These are phyloP conservation scores for Rallus crepitans DNA, from an alignment of 2,797 vertebrate genomes.

Conservation along the genomic window DNA sequence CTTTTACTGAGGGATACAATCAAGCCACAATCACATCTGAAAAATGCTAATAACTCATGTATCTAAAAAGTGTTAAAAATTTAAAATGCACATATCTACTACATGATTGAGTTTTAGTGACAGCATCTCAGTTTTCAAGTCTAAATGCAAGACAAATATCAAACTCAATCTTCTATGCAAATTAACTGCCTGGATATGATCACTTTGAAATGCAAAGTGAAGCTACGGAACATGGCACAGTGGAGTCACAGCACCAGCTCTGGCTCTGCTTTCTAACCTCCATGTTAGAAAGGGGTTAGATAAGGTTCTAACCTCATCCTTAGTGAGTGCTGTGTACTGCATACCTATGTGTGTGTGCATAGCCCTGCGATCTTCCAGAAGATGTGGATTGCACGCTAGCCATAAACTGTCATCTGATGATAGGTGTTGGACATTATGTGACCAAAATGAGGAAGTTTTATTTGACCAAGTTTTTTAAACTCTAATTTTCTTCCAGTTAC, in stretches of 20 bases:
- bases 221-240: background rate
- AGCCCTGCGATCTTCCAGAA: background rate
- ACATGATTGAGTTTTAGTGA: background rate
- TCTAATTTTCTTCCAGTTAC: background rate
- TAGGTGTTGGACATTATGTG: background rate
- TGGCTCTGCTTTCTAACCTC: background rate
- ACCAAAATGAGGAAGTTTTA: background rate
- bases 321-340: background rate
- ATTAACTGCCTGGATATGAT: background rate
- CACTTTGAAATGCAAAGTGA: background rate
- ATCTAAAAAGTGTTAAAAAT: background rate
- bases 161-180: background rate
- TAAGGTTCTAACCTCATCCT: too few relatives aligned
- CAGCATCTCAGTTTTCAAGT: background rate
- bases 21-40: background rate
- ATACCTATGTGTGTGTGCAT: rapidly evolving
- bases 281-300: too few relatives aligned
- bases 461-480: background rate
- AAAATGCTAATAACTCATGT: background rate
- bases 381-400: background rate
- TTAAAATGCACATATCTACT: background rate
- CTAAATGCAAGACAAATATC: background rate
- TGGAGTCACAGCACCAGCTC: background rate
- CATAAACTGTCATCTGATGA: background rate
- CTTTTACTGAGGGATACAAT: background rate